These are phyloP conservation scores for Meles meles DNA, from an alignment of 2,113 vertebrate genomes.

Conservation along the genomic window DNA sequence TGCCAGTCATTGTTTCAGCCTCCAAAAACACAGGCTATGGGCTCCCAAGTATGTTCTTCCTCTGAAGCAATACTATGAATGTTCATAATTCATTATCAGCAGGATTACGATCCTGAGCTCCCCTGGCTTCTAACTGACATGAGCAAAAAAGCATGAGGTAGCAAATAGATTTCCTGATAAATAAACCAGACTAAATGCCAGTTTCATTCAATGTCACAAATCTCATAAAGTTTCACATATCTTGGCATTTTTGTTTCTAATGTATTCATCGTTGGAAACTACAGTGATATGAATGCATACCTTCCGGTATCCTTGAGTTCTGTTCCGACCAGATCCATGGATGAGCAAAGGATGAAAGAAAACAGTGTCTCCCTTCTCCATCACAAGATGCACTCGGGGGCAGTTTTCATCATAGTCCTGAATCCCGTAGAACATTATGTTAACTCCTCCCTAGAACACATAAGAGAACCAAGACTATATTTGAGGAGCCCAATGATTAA, in stretches of 20 bases:
- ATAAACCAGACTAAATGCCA: background rate
- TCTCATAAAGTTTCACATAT: background rate
- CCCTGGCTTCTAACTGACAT: background rate
- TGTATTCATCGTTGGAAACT: background rate
- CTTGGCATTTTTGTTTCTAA: background rate
- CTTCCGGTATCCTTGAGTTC: conserved; percentile 89
- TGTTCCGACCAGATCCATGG: conserved; percentile 90
- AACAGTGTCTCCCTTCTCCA: conserved; percentile 96
- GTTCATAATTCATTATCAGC: accelerated
- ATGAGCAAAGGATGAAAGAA: conserved; percentile 91
- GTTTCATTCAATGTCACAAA: background rate
- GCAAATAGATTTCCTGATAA: background rate
- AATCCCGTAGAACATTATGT: conserved; percentile 90
- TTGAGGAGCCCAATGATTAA: background rate
- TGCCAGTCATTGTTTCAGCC: background rate
- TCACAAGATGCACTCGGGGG: conserved; percentile 84
- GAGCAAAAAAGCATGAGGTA: background rate
- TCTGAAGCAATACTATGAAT: background rate
- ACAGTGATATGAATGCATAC: conserved; percentile 66
- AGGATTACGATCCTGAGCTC: background rate
- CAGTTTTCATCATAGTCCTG: conserved; percentile 76
- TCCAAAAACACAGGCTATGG: background rate
- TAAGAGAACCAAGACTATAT: accelerated
- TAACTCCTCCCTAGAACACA: conserved; percentile 86
- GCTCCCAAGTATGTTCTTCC: background rate